Conservation (phyloP, 2,888 invertebrate species). For the Anthophora plumipes region DNA sequence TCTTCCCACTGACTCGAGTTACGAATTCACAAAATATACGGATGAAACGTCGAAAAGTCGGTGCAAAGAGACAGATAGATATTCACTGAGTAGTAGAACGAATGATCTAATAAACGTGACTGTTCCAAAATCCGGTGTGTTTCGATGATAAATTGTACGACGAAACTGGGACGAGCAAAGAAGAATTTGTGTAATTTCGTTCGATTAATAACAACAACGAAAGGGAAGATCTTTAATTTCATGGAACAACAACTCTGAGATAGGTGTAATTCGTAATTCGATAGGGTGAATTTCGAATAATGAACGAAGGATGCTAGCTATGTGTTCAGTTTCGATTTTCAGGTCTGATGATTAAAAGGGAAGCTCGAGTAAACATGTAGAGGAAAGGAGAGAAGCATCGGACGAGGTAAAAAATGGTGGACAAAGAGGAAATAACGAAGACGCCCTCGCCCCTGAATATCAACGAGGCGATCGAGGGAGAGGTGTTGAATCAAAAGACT, state of each 20-base stretch:
- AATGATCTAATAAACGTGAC: background rate
- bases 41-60: background rate
- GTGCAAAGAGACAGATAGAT: background rate
- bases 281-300: background rate
- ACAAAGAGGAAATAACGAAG: conserved; percentile 74
- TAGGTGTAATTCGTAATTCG: background rate
- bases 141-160: background rate
- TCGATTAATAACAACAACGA: background rate
- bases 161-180: background rate
- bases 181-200: conserved; percentile 1
- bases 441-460: conserved; percentile 77
- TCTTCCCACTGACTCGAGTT: background rate
- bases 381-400: background rate
- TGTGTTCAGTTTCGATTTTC: conserved; percentile 27
- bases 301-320: background rate
- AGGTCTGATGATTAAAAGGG: conserved; percentile 41
- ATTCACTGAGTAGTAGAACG: background rate
- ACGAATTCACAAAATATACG: background rate
- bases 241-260: background rate
- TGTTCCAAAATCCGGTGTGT: background rate
- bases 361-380: conserved; percentile 23
- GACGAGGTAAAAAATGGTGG: conserved; percentile 70
- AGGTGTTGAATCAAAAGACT: conserved; percentile 79
- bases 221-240: background rate
- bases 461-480: conserved; percentile 76